phyloP scores from a whole-genome alignment of 2,797 vertebrate species.

The Oceanodroma leucorhoa region DNA sequence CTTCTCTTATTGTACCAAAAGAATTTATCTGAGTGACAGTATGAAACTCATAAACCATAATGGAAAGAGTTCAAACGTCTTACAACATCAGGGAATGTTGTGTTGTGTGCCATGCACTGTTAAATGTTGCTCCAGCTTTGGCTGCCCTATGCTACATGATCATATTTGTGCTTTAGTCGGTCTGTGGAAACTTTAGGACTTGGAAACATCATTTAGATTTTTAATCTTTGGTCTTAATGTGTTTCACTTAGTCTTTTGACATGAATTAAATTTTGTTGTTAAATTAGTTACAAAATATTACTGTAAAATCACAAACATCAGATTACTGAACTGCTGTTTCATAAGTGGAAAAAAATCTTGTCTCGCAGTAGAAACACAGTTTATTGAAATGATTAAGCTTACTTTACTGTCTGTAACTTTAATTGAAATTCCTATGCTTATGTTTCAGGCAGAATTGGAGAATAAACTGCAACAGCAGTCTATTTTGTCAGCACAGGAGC shows the following conservation, averaged over 20 bases:
- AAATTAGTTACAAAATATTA: background rate
- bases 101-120: background rate
- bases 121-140: background rate
- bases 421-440: background rate
- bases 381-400: background rate
- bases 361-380: background rate
- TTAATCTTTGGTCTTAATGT: background rate
- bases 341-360: background rate
- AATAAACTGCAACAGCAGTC: conserved; percentile 81
- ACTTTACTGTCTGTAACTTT: background rate
- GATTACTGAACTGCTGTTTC: background rate
- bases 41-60: background rate
- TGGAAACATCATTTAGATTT: background rate
- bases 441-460: conserved; percentile 85
- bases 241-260: background rate
- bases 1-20: background rate
- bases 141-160: background rate
- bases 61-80: background rate
- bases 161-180: background rate
- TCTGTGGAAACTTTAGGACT: background rate
- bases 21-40: background rate
- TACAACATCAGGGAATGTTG: background rate
- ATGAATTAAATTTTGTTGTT: background rate
- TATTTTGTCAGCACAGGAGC: conserved; percentile 77
- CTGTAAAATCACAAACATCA: background rate